Conservation (phyloP, 2,888 invertebrate genomes). For the Cheiracanthium punctorium region DNA sequence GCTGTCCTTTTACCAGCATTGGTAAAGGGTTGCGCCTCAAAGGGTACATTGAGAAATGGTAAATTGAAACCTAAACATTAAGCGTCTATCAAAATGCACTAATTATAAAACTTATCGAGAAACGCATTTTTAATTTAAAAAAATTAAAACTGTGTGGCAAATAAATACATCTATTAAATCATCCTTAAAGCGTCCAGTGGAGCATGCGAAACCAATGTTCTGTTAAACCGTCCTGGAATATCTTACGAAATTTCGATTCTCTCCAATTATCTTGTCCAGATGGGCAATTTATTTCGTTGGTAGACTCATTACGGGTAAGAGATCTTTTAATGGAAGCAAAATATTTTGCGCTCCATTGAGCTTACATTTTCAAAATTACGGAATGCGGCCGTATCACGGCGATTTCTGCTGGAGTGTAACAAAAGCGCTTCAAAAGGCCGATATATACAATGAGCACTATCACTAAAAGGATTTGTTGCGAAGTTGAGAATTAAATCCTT, state of each 20-base stretch:
- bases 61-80: no score
- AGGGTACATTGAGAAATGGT: no score
- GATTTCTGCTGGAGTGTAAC: neutral
- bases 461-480: no score
- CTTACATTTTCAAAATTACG: neutral
- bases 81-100: no score
- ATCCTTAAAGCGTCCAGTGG: neutral
- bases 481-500: neutral
- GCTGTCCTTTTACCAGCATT: no score
- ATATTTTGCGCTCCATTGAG: constrained; percentile 18
- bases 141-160: no score
- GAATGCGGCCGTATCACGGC: neutral
- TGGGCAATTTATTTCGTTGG: constrained; percentile 26
- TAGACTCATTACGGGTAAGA: constrained; percentile 16
- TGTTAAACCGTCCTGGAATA: neutral
- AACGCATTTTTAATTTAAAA: no score
- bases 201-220: neutral
- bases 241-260: constrained; percentile 2
- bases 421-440: no score
- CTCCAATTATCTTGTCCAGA: constrained; percentile 31
- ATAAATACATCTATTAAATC: no score
- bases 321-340: constrained; percentile 14
- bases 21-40: no score
- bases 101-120: no score
- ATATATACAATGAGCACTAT: no score